Conservation (phyloP, 2,797 vertebrate species). For the Sebastes iracundus region DNA sequence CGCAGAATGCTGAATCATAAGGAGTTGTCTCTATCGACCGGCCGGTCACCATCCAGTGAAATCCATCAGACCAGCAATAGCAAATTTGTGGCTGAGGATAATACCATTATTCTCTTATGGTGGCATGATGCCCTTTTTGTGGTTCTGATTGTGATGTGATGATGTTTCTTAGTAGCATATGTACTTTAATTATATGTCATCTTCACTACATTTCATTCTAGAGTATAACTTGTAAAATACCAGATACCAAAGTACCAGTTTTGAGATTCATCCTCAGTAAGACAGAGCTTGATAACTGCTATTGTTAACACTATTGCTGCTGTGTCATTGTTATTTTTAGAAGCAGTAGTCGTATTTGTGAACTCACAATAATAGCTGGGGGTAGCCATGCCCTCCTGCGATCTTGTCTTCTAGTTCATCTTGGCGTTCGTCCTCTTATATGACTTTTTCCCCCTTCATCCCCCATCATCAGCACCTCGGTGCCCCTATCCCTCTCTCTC, state of each 20-base stretch:
- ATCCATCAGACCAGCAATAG: conserved; percentile 28
- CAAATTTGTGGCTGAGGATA: conserved; percentile 27
- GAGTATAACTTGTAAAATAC: background rate
- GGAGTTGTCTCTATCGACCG: conserved; percentile 41
- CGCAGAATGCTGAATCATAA: conserved; percentile 66
- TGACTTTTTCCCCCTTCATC: conserved; percentile 35
- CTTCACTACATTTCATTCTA: background rate
- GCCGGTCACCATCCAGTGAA: conserved; percentile 29
- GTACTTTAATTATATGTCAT: background rate
- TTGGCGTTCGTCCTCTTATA: conserved; percentile 22
- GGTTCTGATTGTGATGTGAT: background rate
- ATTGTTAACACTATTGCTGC: background rate
- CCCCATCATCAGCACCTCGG: conserved; percentile 11
- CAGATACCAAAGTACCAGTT: background rate
- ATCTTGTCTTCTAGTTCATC: conserved; percentile 30
- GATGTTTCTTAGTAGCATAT: background rate
- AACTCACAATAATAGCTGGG: background rate
- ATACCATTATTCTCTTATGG: conserved; percentile 16
- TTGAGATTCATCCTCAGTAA: background rate
- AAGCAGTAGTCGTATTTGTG: background rate
- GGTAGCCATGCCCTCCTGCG: conserved; percentile 9
- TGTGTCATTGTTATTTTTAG: conserved; percentile 44
- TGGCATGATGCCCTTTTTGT: conserved; percentile 9
- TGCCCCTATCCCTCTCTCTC: conserved; percentile 42
- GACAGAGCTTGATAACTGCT: background rate